Percentiles rank a stretch among this genome's conserved stretches.
phyloP scores from a whole-genome alignment of 2,888 invertebrate species.

The Rotaria sp. region DNA sequence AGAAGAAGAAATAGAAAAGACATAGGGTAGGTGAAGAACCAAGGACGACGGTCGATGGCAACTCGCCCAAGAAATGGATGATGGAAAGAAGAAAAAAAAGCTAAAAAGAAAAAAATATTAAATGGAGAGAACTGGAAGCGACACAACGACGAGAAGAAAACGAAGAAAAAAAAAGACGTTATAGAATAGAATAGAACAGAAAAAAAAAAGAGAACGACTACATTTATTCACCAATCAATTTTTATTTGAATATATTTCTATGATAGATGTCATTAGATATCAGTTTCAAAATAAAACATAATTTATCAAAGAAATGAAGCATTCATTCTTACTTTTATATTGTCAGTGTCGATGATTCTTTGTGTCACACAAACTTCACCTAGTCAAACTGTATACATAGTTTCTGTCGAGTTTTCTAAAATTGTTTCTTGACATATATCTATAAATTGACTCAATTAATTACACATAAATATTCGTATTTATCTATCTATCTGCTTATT shows the following conservation, averaged over 20 bases:
- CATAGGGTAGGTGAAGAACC: background rate
- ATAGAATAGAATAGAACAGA: background rate
- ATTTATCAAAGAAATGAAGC: no score
- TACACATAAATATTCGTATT: no score
- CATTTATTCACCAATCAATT: background rate
- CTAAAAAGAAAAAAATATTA: background rate
- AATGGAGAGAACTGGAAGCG: background rate
- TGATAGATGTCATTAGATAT: background rate
- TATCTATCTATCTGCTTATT: no score
- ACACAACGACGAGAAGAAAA: background rate
- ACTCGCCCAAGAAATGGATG: background rate
- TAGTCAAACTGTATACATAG: no score
- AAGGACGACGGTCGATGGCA: slow-evolving; percentile 5
- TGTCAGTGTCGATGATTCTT: no score
- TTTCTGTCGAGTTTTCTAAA: no score
- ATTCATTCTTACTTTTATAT: no score
- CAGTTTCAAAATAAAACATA: background rate
- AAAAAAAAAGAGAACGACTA: background rate
- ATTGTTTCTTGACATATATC: no score
- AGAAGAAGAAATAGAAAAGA: background rate
- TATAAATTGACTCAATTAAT: no score
- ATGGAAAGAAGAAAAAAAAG: background rate
- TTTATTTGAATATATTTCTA: background rate
- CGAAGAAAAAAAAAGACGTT: background rate
- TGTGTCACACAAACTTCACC: no score